Evolutionary conservation across 2,797 vertebrate genomes (phyloP).

Genomic region (Alectoris magna): DNA sequence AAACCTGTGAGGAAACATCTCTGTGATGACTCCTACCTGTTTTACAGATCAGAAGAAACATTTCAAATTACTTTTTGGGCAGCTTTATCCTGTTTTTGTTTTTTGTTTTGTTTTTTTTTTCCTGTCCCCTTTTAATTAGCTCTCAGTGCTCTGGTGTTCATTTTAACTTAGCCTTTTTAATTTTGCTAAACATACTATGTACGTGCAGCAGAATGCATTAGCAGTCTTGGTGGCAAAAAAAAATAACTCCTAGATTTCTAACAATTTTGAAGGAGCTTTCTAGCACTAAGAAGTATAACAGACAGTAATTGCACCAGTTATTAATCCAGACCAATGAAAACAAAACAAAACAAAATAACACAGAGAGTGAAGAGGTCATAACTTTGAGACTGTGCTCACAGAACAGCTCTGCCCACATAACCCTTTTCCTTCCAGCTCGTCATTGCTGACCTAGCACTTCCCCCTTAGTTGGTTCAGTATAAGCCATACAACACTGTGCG

Average conservation of each 20-base stretch:
- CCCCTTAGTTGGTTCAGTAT: background rate
- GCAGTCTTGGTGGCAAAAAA: background rate
- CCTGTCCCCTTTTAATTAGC: background rate
- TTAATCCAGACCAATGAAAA: background rate
- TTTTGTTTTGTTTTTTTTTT: too few relatives aligned
- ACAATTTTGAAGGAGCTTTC: background rate
- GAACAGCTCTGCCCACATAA: background rate
- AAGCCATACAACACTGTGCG: background rate
- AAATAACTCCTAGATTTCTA: background rate
- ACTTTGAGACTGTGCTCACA: background rate
- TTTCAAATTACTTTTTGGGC: background rate
- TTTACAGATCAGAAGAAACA: background rate
- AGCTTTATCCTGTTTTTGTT: background rate
- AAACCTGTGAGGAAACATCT: background rate
- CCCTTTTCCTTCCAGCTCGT: background rate
- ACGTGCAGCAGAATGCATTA: background rate
- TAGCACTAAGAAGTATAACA: background rate
- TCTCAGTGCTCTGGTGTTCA: background rate
- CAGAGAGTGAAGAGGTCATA: background rate
- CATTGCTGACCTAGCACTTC: background rate
- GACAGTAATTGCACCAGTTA: background rate
- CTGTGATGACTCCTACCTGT: background rate
- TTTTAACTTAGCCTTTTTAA: background rate
- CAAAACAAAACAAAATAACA: background rate
- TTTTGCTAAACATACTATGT: background rate